A percentile compares a stretch with the other conserved stretches of the same genome.
Evolutionary conservation across 2,113 vertebrate genomes (phyloP).

Genomic region (Plecotus auritus): DNA sequence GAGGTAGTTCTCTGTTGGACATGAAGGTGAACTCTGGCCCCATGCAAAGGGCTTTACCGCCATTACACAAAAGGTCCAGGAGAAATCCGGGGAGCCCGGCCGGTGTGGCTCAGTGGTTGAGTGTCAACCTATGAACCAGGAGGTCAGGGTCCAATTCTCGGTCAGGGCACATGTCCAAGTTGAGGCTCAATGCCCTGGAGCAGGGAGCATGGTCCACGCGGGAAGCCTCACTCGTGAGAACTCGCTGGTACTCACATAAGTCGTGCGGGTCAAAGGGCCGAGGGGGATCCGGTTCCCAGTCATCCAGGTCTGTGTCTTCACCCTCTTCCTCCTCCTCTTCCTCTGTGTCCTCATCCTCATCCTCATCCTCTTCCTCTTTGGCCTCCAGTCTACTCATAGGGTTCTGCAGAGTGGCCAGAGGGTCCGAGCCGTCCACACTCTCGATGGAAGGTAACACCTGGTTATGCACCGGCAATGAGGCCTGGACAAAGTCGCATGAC

Average conservation of each 20-base stretch:
- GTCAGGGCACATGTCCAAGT: no score
- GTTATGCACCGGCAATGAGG: conserved; percentile 86
- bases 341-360: conserved; percentile 88
- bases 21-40: neutral
- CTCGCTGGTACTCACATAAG: conserved; percentile 86
- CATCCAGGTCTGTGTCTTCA: conserved; percentile 93
- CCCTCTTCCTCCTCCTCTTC: conserved; percentile 85
- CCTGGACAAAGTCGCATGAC: conserved; percentile 70
- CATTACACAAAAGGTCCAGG: neutral
- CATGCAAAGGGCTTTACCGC: neutral
- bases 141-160: no score
- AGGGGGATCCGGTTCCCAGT: conserved; percentile 92
- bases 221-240: neutral
- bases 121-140: no score
- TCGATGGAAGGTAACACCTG: conserved; percentile 88
- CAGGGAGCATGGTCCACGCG: fast-evolving
- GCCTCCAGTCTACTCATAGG: conserved; percentile 90
- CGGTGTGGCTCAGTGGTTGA: no score
- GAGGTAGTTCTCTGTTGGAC: neutral
- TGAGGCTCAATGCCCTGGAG: no score
- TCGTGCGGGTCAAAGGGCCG: conserved; percentile 92
- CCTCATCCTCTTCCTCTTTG: conserved; percentile 93
- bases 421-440: conserved; percentile 85
- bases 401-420: conserved; percentile 85
- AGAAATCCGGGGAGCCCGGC: neutral